Percentiles rank a stretch among this genome's conserved stretches.
phyloP scores from a whole-genome alignment of 2,888 invertebrate species.

The Phragmatobia fuliginosa region DNA sequence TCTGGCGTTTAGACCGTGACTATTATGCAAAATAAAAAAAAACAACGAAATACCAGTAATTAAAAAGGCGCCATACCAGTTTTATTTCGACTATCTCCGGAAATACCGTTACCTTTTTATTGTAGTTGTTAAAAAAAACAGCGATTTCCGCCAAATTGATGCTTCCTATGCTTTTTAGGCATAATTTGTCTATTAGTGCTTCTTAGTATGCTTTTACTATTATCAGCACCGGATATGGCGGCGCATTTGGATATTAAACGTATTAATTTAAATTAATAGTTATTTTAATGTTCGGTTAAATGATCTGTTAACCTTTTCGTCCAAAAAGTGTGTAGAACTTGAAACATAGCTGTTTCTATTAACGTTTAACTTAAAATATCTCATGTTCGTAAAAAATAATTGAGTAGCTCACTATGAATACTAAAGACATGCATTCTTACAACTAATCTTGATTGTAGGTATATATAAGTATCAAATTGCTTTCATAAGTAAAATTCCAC shows the following conservation, averaged over 20 bases:
- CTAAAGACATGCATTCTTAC: not conserved
- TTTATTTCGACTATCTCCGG: slow-evolving; percentile 58
- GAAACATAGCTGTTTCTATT: slow-evolving; percentile 25
- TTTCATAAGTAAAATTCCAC: not conserved
- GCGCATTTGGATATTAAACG: slow-evolving; percentile 47
- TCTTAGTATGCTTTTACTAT: slow-evolving; percentile 58
- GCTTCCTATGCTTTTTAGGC: slow-evolving; percentile 46
- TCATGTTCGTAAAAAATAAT: not conserved
- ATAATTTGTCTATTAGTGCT: slow-evolving; percentile 33
- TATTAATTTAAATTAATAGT: slow-evolving; percentile 52
- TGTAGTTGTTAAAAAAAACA: slow-evolving; percentile 58
- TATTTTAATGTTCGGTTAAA: slow-evolving; percentile 52
- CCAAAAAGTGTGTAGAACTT: slow-evolving; percentile 28
- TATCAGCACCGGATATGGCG: slow-evolving; percentile 62
- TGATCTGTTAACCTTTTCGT: slow-evolving; percentile 39
- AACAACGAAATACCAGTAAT: slow-evolving; percentile 58
- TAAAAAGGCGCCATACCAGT: slow-evolving; percentile 51
- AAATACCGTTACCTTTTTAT: slow-evolving; percentile 61
- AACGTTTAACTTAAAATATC: slow-evolving; percentile 14
- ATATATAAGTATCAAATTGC: not conserved
- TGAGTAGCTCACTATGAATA: slow-evolving; percentile 3
- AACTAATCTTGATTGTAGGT: not conserved
- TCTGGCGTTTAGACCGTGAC: slow-evolving; percentile 54
- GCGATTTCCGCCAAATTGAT: slow-evolving; percentile 43
- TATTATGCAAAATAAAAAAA: slow-evolving; percentile 64